Evolutionary conservation across 2,797 vertebrate species (phyloP).

Genomic region (Delichon dasypus): DNA sequence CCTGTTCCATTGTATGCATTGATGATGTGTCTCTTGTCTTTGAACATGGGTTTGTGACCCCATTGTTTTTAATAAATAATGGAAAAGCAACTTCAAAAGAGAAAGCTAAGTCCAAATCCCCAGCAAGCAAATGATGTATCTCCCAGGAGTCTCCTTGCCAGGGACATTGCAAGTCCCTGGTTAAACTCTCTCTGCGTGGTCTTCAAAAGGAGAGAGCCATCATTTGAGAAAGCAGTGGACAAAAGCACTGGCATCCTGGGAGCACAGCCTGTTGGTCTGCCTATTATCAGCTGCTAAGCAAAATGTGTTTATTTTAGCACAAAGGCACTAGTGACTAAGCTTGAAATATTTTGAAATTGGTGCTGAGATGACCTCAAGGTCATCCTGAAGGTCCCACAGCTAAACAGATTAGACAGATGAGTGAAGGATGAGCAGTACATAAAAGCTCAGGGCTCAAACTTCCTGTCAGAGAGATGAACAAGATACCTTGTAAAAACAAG

Average conservation of each 20-base stretch:
- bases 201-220: background rate
- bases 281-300: background rate
- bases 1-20: background rate
- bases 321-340: background rate
- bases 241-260: background rate
- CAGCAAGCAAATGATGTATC: background rate
- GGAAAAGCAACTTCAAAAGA: background rate
- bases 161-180: background rate
- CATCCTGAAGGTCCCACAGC: background rate
- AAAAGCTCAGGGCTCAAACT: background rate
- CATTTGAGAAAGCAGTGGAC: background rate
- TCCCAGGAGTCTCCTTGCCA: background rate
- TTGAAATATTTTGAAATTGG: background rate
- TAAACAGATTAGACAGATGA: background rate
- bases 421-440: background rate
- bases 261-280: background rate
- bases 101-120: background rate
- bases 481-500: background rate
- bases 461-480: background rate
- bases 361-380: background rate
- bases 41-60: background rate
- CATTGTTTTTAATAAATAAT: background rate
- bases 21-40: background rate
- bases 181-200: background rate
- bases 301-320: background rate